phyloP scores from a whole-genome alignment of 92 coral and sea anemone species.

The Plumapathes pennacea region DNA sequence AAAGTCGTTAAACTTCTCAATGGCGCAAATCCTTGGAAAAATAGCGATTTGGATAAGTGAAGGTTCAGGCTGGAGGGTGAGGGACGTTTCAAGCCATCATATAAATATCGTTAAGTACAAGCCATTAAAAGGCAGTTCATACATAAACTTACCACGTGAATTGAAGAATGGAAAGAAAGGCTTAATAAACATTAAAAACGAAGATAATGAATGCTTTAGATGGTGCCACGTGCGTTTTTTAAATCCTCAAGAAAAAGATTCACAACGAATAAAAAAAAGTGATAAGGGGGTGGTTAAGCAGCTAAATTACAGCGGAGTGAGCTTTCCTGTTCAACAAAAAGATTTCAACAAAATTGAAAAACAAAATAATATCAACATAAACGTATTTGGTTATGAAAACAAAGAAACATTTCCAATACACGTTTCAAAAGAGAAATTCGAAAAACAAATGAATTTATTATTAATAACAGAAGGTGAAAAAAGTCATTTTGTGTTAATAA shows the following conservation, averaged over 20 bases:
- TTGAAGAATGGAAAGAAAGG: constrained; percentile 18
- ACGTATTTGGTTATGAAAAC: constrained; percentile 47
- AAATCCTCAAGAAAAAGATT: constrained; percentile 15
- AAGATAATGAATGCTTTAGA: constrained; percentile 27
- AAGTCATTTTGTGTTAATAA: constrained; percentile 8
- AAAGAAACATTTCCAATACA: constrained; percentile 21
- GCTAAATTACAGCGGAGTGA: constrained; percentile 9
- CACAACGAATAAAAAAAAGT: constrained; percentile 10
- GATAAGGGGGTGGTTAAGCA: constrained; percentile 2
- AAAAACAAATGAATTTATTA: not conserved
- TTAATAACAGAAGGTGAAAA: constrained; percentile 11
- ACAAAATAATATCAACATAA: constrained; percentile 18
- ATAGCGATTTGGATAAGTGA: constrained; percentile 2
- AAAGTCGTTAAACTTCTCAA: too few relatives aligned
- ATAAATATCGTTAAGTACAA: not conserved
- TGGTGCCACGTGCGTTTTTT: constrained; percentile 28
- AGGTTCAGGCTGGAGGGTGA: constrained; percentile 5
- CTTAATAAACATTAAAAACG: constrained; percentile 14
- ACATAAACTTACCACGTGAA: not conserved
- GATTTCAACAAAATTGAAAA: constrained; percentile 9
- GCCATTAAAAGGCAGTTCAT: not conserved
- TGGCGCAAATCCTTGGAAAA: too few relatives aligned
- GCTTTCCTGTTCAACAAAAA: constrained; percentile 8
- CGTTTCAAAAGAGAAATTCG: constrained; percentile 19
- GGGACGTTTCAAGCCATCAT: not conserved